phyloP scores from a whole-genome alignment of 2,113 vertebrate genomes.

The Hemiprocne comata region DNA sequence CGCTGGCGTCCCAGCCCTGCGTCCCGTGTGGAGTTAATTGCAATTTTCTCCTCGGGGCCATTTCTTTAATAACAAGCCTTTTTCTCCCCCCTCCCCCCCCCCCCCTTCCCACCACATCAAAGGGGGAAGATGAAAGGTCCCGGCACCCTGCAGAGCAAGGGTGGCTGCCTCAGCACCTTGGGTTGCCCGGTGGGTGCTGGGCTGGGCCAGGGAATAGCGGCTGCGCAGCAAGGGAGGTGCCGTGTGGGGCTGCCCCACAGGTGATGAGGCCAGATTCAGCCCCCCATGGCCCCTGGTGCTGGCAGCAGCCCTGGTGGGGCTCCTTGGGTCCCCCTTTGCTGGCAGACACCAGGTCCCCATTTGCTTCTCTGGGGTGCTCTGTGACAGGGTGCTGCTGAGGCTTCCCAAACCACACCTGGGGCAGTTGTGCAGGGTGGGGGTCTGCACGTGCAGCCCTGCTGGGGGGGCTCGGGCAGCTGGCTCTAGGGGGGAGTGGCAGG shows the following conservation, averaged over 20 bases:
- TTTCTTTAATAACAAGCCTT: slow-evolving; percentile 55
- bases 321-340: neutral
- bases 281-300: neutral
- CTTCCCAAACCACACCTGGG: neutral
- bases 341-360: fast-evolving
- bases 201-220: slow-evolving; percentile 23
- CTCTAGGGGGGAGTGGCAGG: neutral
- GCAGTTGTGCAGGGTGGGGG: neutral
- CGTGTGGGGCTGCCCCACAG: neutral
- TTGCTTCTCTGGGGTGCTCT: too few relatives aligned
- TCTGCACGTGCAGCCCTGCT: neutral
- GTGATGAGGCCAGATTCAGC: neutral
- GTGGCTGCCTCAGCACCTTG: slow-evolving; percentile 48
- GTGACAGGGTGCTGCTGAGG: neutral
- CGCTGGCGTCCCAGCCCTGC: neutral
- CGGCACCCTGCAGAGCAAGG: neutral
- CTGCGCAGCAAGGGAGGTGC: slow-evolving; percentile 17
- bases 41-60: slow-evolving; percentile 18
- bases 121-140: slow-evolving; percentile 47
- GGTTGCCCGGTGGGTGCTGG: neutral
- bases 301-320: fast-evolving
- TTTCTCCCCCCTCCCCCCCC: neutral
- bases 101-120: slow-evolving; percentile 53
- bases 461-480: neutral
- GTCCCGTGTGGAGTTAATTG: slow-evolving; percentile 38